phyloP scores from a whole-genome alignment of 2,888 invertebrate species.

The Aleiodes alternator region DNA sequence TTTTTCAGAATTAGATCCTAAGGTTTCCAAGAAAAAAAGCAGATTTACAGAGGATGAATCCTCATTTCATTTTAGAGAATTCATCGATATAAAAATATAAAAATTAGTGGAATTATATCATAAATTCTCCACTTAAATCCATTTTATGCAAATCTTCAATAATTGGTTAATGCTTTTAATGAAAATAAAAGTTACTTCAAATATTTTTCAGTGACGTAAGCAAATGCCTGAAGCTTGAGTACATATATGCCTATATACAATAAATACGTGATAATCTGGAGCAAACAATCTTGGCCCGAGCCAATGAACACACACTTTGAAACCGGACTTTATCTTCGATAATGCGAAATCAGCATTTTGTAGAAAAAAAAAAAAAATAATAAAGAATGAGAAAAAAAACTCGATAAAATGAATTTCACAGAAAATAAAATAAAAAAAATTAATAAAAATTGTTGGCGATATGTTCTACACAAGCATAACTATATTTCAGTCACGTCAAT shows the following conservation, averaged over 20 bases:
- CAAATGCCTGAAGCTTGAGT: neutral
- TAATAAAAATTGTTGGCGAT: neutral
- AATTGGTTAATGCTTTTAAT: too few species aligned
- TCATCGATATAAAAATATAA: too few species aligned
- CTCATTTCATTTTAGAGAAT: too few species aligned
- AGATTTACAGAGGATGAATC: too few species aligned
- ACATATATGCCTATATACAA: neutral
- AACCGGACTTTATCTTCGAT: constrained; percentile 30
- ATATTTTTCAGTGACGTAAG: neutral
- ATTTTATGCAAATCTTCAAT: too few species aligned
- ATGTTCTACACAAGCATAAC: constrained; percentile 9
- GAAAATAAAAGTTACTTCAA: neutral
- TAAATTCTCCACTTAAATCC: too few species aligned
- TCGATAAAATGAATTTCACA: neutral
- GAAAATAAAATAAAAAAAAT: constrained; percentile 11
- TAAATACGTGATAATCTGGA: constrained; percentile 11
- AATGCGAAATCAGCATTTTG: constrained; percentile 7
- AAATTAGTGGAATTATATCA: too few species aligned
- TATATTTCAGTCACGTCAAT: constrained; percentile 27
- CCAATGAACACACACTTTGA: constrained; percentile 12
- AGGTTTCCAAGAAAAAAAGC: too few species aligned
- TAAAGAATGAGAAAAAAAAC: constrained; percentile 6
- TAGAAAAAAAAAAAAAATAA: neutral
- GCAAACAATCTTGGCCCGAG: constrained; percentile 1
- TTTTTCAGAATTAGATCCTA: too few species aligned